phyloP scores from a whole-genome alignment of 2,888 invertebrate species.

The Mythimna impura region DNA sequence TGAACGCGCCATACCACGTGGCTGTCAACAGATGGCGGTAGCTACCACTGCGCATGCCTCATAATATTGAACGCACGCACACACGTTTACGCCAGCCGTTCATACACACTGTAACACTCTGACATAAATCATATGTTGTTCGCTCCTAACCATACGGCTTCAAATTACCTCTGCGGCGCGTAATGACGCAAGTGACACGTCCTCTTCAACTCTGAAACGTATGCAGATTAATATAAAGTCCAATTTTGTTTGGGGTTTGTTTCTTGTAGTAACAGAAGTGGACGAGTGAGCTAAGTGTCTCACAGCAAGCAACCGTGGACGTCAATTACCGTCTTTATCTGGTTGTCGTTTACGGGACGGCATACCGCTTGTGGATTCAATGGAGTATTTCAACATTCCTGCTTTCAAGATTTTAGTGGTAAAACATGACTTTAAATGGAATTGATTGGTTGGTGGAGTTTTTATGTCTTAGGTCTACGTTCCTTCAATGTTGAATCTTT shows the following conservation, averaged over 20 bases:
- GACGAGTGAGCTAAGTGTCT: constrained; percentile 83
- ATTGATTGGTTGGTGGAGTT: constrained; percentile 9
- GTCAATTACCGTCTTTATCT: constrained; percentile 86
- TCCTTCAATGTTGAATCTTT: constrained; percentile 11
- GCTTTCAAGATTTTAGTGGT: constrained; percentile 48
- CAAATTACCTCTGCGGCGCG: constrained; percentile 83
- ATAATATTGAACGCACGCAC: constrained; percentile 84
- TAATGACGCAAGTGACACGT: constrained; percentile 81
- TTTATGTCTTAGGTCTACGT: constrained; percentile 14
- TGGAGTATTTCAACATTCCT: constrained; percentile 59
- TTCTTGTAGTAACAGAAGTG: constrained; percentile 74
- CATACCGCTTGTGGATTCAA: constrained; percentile 62
- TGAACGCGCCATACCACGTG: constrained; percentile 76
- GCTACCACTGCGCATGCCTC: constrained; percentile 82
- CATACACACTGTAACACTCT: constrained; percentile 68
- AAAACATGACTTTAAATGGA: constrained; percentile 27
- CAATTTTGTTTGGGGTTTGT: constrained; percentile 54
- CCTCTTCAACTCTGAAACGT: constrained; percentile 67
- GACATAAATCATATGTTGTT: constrained; percentile 87
- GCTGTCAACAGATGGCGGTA: constrained; percentile 88
- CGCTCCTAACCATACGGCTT: constrained; percentile 85
- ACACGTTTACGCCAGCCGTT: constrained; percentile 57
- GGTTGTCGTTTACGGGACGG: constrained; percentile 71
- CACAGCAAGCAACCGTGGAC: constrained; percentile 77
- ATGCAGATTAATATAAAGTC: constrained; percentile 42